Conservation (phyloP, 2,888 invertebrate species). For the Limnephilus marmoratus region DNA sequence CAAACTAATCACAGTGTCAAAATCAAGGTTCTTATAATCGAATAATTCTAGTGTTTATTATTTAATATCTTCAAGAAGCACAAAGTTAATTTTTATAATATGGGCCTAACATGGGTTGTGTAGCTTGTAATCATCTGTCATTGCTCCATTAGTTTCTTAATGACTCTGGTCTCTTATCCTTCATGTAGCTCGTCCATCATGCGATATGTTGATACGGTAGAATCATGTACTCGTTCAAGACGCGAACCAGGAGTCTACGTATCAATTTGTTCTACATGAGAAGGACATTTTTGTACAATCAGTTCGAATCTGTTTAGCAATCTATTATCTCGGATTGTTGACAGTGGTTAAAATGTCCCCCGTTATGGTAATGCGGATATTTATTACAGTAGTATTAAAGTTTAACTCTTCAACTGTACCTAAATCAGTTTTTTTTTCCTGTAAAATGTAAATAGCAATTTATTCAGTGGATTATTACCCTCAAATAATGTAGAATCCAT, state of each 20-base stretch:
- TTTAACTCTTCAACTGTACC: no score
- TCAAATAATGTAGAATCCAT: no score
- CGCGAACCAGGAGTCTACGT: background rate
- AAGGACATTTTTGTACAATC: background rate
- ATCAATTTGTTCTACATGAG: constrained; percentile 7
- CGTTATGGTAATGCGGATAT: background rate
- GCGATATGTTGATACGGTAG: background rate
- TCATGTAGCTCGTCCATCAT: constrained; percentile 15
- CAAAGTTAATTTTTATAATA: background rate
- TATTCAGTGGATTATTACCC: no score
- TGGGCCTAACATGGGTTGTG: background rate
- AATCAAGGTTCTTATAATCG: background rate
- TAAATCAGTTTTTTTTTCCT: no score
- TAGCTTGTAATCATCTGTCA: constrained; percentile 15
- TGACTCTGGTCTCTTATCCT: background rate
- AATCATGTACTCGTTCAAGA: background rate
- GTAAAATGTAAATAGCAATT: no score
- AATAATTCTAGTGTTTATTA: background rate
- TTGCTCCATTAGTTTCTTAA: background rate
- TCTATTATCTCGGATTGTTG: background rate
- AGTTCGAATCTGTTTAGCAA: background rate
- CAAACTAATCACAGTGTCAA: background rate
- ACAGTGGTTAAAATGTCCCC: background rate
- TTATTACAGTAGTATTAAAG: background rate
- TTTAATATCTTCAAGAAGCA: background rate